Percentiles rank a stretch among this genome's conserved stretches.
phyloP scores from a whole-genome alignment of 1,140 invertebrate genomes.

The Capitella teleta region DNA sequence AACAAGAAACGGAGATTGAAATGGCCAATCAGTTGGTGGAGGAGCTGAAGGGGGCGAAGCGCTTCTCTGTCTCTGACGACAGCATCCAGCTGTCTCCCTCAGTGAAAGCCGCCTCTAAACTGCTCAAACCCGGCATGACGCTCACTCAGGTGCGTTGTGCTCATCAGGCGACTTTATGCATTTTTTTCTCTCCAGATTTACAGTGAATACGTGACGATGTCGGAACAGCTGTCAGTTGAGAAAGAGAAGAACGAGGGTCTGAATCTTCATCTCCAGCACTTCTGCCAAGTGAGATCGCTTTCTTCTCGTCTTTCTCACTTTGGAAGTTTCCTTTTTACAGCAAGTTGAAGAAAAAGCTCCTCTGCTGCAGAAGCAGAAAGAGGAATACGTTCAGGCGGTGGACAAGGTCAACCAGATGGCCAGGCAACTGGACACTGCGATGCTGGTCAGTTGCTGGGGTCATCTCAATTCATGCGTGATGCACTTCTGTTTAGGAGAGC shows the following conservation, averaged over 20 bases:
- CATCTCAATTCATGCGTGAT: not conserved
- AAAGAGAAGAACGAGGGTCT: conserved; percentile 69
- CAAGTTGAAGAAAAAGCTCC: conserved; percentile 82
- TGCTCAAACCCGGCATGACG: conserved; percentile 73
- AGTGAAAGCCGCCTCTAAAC: conserved; percentile 67
- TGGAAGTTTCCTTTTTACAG: conserved; percentile 35
- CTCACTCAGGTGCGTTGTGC: conserved; percentile 54
- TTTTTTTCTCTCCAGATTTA: conserved; percentile 53
- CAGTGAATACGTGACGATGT: conserved; percentile 63
- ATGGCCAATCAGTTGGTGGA: conserved; percentile 66
- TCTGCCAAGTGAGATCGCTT: conserved; percentile 43
- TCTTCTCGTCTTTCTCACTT: not conserved
- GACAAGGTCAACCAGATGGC: conserved; percentile 59
- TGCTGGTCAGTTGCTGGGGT: conserved; percentile 37
- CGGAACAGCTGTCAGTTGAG: conserved; percentile 59
- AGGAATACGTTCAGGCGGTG: conserved; percentile 63
- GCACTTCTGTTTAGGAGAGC: conserved; percentile 46
- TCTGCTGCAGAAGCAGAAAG: conserved; percentile 60
- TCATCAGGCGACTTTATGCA: not conserved
- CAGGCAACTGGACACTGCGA: conserved; percentile 64
- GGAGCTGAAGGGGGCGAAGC: conserved; percentile 13
- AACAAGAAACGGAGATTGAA: conserved; percentile 63
- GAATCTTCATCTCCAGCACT: conserved; percentile 65
- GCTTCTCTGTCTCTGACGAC: conserved; percentile 48
- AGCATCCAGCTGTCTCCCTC: conserved; percentile 73